Evolutionary conservation across 2,797 vertebrate species (phyloP).

Genomic region (Gymnoscopelus microlampas): DNA sequence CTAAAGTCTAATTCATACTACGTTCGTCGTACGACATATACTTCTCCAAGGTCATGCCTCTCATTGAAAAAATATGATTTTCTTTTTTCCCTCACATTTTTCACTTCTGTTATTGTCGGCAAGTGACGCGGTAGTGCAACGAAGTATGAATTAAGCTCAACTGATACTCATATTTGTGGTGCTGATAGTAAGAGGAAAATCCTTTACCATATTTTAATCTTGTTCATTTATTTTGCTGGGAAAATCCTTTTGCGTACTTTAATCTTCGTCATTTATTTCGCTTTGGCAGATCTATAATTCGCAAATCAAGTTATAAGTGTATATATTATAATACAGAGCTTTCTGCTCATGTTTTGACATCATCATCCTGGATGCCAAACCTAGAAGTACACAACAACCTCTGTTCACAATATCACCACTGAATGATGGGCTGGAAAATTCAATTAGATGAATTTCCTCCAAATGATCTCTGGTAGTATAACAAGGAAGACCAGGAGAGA

Average conservation of each 20-base stretch:
- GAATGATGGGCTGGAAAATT: slow-evolving; percentile 72
- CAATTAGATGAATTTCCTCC: slow-evolving; percentile 81
- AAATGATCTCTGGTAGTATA: slow-evolving; percentile 67
- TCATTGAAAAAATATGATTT: too few species aligned
- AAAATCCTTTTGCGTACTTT: neutral
- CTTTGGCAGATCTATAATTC: slow-evolving; percentile 49
- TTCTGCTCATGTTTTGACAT: slow-evolving; percentile 63
- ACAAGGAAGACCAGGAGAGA: slow-evolving; percentile 31
- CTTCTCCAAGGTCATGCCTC: too few species aligned
- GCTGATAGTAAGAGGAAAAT: neutral
- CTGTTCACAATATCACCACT: slow-evolving; percentile 64
- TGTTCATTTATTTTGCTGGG: slow-evolving; percentile 11
- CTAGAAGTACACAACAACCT: slow-evolving; percentile 50
- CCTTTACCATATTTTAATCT: slow-evolving; percentile 3
- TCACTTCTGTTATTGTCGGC: too few species aligned
- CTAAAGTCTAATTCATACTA: too few species aligned
- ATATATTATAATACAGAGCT: slow-evolving; percentile 53
- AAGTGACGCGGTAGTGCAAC: neutral
- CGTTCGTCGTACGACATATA: too few species aligned
- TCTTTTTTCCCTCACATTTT: too few species aligned
- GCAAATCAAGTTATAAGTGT: slow-evolving; percentile 62
- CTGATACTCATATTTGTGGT: neutral
- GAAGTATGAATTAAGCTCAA: neutral
- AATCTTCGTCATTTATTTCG: slow-evolving; percentile 22
- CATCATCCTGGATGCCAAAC: slow-evolving; percentile 55